Base-by-base conservation (phyloP, 2,113 vertebrate species). In the Heliornis fulica region DNA sequence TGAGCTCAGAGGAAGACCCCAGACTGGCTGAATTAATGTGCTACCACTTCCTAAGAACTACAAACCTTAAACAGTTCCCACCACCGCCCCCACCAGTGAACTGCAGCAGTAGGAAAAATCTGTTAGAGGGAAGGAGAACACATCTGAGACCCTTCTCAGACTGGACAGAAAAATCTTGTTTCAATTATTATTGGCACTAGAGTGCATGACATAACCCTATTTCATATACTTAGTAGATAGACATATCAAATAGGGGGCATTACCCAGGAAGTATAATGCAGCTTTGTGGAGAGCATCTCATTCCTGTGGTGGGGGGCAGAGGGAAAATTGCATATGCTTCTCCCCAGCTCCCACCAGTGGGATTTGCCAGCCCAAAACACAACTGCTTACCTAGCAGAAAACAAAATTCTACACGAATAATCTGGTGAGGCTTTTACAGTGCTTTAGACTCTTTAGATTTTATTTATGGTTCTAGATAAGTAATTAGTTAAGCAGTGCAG, bases 281-380 rank as follows among this genome's bases (percentile, higher is more conserved):
- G 3, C 26, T 81, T 63, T 68, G 11, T 68, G 60, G 32, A 87
- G 18, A 51, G 3, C 34, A 13, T 28, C 15, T 75, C 32, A 66
- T 19, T 23, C 32, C 25, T 9, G 4, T 13, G 10, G 50, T 0
- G 1, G 38, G 22, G 19, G 32, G 29, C 25, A 41, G 20, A 72
- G 19, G 6, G 13, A 76, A 75, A 78, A 70, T 4, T 28, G 8
- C 1, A 2, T 29, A 10, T 0, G 0, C 5, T 54, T 1, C 8
- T 6, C 9, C 10, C 5, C 1, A 0, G 11, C 26, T 93, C 36
- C 36, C 18, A 18, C 28, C 15, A 13, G 4, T n/a, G 31, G 18
- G 8, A 60, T 10, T 9, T 87, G 13, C 32, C 56, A 59, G 17
- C 9, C 28, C 23, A 36, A 89, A 87, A 25, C 17, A 45, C n/a